A percentile compares a stretch with the other conserved stretches of the same genome.
These are phyloP conservation scores for Gavia stellata DNA, from an alignment of 2,113 vertebrate species.

Conservation along the genomic window DNA sequence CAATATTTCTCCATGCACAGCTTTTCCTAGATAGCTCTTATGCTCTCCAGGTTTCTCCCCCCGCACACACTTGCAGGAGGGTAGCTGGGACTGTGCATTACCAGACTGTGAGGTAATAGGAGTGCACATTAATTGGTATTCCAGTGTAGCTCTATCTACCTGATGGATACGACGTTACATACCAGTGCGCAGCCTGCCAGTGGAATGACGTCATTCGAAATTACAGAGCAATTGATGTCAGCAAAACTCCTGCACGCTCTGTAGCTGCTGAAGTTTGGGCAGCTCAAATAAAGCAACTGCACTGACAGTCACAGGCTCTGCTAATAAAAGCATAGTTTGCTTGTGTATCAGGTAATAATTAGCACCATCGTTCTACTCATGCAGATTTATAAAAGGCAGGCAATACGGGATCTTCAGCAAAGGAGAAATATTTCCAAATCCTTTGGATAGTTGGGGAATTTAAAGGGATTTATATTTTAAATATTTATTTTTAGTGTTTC, in stretches of 20 bases:
- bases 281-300: neutral
- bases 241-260: neutral
- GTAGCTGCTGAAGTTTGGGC: neutral
- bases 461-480: neutral
- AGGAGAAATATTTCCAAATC: neutral
- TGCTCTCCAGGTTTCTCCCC: neutral
- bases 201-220: neutral
- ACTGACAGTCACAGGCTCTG: neutral
- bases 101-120: conserved; percentile 67
- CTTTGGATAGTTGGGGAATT: neutral
- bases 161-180: neutral
- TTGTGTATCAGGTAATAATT: neutral
- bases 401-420: neutral
- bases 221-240: neutral
- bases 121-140: conserved; percentile 38
- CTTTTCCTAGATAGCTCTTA: conserved; percentile 6
- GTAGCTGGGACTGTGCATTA: conserved; percentile 24
- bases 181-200: neutral
- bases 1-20: neutral
- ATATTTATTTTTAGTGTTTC: neutral
- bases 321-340: neutral
- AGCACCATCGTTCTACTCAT: neutral
- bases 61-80: neutral
- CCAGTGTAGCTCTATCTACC: conserved; percentile 44
- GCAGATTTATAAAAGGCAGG: neutral